phyloP scores from a whole-genome alignment of 2,797 vertebrate genomes.

The Anableps anableps region DNA sequence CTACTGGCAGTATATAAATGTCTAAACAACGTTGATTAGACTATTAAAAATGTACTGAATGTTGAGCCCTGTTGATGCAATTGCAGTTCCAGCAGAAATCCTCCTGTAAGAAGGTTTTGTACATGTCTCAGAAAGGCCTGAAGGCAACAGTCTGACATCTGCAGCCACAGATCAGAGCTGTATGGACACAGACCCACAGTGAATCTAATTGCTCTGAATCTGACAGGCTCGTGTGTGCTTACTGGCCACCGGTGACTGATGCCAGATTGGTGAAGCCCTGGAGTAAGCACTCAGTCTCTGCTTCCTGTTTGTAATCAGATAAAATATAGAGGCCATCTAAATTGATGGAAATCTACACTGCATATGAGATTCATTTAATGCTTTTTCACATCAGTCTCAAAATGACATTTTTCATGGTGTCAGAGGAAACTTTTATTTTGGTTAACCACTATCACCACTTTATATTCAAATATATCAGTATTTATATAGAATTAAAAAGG shows the following conservation, averaged over 20 bases:
- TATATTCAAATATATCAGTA: too few species aligned
- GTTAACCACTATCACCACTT: not conserved
- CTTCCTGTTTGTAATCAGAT: conserved; percentile 64
- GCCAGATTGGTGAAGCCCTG: conserved; percentile 24
- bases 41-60: not conserved
- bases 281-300: conserved; percentile 45
- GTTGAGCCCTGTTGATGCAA: not conserved
- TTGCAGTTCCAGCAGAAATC: conserved; percentile 4
- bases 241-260: conserved; percentile 54
- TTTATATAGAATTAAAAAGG: conserved; percentile 3
- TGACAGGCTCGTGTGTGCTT: conserved; percentile 51
- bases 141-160: conserved; percentile 50
- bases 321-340: conserved; percentile 30
- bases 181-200: conserved; percentile 43
- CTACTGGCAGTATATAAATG: not conserved
- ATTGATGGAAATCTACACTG: conserved; percentile 26
- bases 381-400: conserved; percentile 38
- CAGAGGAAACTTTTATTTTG: conserved; percentile 24
- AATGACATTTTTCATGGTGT: conserved; percentile 24
- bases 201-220: conserved; percentile 61
- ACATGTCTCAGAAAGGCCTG: conserved; percentile 39
- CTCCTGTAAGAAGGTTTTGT: conserved; percentile 13
- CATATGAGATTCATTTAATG: conserved; percentile 43
- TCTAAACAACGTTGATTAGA: not conserved
- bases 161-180: conserved; percentile 40